Base-by-base conservation (phyloP, 2,113 vertebrate genomes). In the Aegithalos caudatus region DNA sequence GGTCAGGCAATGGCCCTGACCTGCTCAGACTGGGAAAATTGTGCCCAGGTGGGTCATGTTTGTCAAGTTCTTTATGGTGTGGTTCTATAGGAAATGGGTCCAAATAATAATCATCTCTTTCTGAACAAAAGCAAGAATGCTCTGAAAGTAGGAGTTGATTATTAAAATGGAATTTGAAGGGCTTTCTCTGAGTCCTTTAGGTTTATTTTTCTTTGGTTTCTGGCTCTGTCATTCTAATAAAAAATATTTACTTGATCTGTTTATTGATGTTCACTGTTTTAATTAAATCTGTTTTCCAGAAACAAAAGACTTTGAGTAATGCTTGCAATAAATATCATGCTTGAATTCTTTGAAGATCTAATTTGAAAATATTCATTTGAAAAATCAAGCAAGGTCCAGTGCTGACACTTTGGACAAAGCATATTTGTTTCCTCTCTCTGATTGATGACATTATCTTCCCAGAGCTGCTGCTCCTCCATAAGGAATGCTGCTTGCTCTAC, bases 301-400 rank as follows among this genome's bases (percentile, higher is more conserved):
- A 83, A 53, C 35, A 62, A 58, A 79, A 87, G 56, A 48, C 58
- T 74, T 67, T 74, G 86, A 76, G 45, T 84, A 91, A 89, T 38
- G 16, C 10, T 92, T 94, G 38, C 28, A 72, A 64, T 78, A 90
- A 92, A 90, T 78, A 84, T 81, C 79, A 38, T 44, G 18, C 31
- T 76, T 88, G 45, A 20, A 16, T 88, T 82, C 51, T 48, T 81
- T 51, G 57, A 81, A 58, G 61, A 76, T 44, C 56, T 79, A 79
- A 74, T 79, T 94, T 48, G 44, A 94, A 94, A 95, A 91, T 45
- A 79, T 62, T 92, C 2, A 38, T 70, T 89, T 91, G 84, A 93
- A 94, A 93, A 95, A 87, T 82, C 92, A 82, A 60, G 40, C 29
- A 67, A 90, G 31, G 66, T 88, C 70, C 27, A 54, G 33, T 28